Evolutionary conservation across 2,113 vertebrate genomes (phyloP), one percentile per base, ranked within the genome.

Genomic region (Sinosuthora webbiana): DNA sequence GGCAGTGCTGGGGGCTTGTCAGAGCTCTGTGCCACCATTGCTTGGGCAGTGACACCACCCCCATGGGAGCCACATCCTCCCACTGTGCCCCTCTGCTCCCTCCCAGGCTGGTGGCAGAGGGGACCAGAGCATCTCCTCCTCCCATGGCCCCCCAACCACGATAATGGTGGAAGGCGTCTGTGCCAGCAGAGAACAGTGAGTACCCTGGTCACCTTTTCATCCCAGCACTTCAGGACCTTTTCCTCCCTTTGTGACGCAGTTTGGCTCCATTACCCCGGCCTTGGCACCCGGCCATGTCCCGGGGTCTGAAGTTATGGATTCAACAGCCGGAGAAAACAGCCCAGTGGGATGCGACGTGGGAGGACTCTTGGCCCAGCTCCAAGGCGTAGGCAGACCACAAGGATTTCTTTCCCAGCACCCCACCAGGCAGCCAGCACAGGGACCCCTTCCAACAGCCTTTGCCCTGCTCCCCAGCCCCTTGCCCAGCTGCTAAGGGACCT

Each of bases 171-270:
- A 49, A 87, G 78, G 80, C 35, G 3, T 52, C 44, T 0, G 2
- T 80, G 63, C 35, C 7, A 28, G 68, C 55, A 11, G 60, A 76
- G 83, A 60, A 95, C 89, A 91, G 62, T 2, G 2, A 86, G 87
- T 77, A 52, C 87, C 71, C 91, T 17, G 13, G 90, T 94, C 93
- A 90, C 94, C 92, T 95, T 92, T 95, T 94, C 82, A 84, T 94
- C 55, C 90, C 76, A 2, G 84, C 65, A 60, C 85, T 96, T 86
- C 88, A 71, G 85, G 90, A 96, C 94, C 93, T 95, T 94, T 96
- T 96, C 96, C 94, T 96, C 86, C 92, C 69, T 96, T 96, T 92
- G 95, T 97, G 96, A 97, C 92, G 94, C 93, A 97, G 67, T 96
- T 95, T 97, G 96, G 95, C 94, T 95, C 39, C 85, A 88, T 85